Percentiles rank a stretch among this genome's conserved stretches.
Evolutionary conservation across 2,113 vertebrate genomes (phyloP).

Genomic region (Epinephelus lanceolatus): DNA sequence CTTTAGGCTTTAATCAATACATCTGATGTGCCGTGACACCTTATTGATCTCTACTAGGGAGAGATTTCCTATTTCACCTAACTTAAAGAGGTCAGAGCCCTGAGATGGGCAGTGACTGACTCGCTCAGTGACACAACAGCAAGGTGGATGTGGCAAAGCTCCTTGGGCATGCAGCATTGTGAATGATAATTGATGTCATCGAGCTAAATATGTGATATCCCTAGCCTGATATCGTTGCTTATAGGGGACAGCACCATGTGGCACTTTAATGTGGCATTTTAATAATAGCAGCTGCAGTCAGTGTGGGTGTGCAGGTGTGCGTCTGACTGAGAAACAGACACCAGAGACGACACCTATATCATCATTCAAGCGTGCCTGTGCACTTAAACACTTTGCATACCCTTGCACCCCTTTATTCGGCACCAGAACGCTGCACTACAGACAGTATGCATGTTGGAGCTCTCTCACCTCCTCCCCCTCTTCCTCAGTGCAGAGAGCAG

Average conservation of each 20-base stretch:
- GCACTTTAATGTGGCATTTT: conserved; percentile 4
- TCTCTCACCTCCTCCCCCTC: conserved; percentile 12
- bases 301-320: conserved; percentile 5
- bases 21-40: conserved; percentile 20
- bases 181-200: conserved; percentile 15
- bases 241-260: not conserved
- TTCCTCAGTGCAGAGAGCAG: conserved; percentile 37
- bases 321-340: conserved; percentile 5
- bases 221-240: not conserved
- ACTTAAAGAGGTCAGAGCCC: conserved; percentile 14
- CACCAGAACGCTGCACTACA: conserved; percentile 12
- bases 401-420: not conserved
- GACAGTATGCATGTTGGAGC: not conserved
- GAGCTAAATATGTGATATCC: not conserved
- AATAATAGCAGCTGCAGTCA: conserved; percentile 12
- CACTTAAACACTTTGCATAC: conserved; percentile 7
- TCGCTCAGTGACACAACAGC: not conserved
- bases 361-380: not conserved
- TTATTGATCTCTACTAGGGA: conserved; percentile 45
- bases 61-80: conserved; percentile 24
- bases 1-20: conserved; percentile 45
- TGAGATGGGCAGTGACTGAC: not conserved
- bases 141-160: not conserved
- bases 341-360: not conserved
- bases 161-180: not conserved